Base-by-base conservation (phyloP, 2,797 vertebrate genomes). In the Pangasius mekongensis region DNA sequence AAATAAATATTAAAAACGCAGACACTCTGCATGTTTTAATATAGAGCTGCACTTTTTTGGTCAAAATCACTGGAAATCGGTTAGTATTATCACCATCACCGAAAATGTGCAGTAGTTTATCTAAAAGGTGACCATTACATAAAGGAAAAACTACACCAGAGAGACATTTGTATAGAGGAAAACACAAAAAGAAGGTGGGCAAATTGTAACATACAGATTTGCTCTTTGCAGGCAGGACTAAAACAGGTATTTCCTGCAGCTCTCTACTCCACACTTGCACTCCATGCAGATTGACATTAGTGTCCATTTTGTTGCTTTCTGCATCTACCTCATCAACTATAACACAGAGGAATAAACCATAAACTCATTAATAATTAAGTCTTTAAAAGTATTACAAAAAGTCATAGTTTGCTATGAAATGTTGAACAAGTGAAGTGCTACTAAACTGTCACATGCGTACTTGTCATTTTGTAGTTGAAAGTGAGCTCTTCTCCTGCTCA, bases 381-480 rank as follows among this genome's bases (percentile, higher is more conserved):
- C 33, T 78, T 67, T 30, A 36, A 14, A 49, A 33, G 20, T 22
- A 80, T 10, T 5, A 11, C 52, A 76, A 47, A n/a, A 52, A 20
- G 47, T 52, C 74, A 76, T 47, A 49, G 74, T 36, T 43, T 81
- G 6, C 24, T 30, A 20, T 54, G 0, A 78, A 58, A 33, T 20
- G 56, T 3, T 24, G 13, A n/a, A 43, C 20, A 58, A 67, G 14
- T 43, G 7, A 3, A 6, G 22, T 9, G 27, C 8, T 64, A 27
- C 1, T 5, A 86, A 54, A 83, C 0, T 20, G 9, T 5, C 36
- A 56, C 74, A 24, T 18, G 92, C 94, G 93, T 94, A 98, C 98
- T 96, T 90, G 97, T 97, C 97, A 98, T 98, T 93, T 98, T 98
- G 95, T 98, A 98, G 96, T 98, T 97, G 85, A 99, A 98, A 39